Evolutionary conservation across 2,113 vertebrate species (phyloP).

Genomic region (Malurus elegans): DNA sequence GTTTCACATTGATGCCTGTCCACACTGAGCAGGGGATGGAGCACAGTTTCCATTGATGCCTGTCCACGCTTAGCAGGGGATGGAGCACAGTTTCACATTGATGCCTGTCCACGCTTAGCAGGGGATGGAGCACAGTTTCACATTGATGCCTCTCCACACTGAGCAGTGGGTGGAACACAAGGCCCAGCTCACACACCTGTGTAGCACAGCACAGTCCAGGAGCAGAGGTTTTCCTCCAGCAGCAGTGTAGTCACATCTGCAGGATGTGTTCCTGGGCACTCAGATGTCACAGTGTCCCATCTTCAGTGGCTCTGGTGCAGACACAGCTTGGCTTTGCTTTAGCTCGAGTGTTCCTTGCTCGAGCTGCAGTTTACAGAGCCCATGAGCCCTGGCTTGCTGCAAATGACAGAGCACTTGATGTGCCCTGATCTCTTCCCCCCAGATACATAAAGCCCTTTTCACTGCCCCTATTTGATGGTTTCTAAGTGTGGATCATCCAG

Average conservation of each 20-base stretch:
- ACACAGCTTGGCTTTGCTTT: neutral
- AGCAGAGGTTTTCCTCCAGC: neutral
- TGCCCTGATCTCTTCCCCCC: neutral
- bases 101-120: no score
- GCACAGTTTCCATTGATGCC: neutral
- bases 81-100: neutral
- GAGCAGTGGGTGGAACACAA: fast-evolving
- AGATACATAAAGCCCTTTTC: neutral
- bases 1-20: neutral
- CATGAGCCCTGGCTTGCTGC: neutral
- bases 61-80: fast-evolving
- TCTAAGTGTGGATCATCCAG: neutral
- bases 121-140: neutral
- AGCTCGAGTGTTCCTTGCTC: neutral
- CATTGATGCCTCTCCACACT: fast-evolving
- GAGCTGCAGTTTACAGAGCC: neutral
- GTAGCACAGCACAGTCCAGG: neutral
- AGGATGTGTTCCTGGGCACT: neutral
- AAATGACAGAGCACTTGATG: neutral
- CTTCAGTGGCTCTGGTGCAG: neutral
- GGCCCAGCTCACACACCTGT: neutral
- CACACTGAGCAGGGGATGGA: neutral
- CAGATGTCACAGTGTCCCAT: neutral
- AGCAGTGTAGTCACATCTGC: neutral
- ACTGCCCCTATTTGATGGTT: neutral